A percentile compares a stretch with the other conserved stretches of the same genome.
These are phyloP conservation scores for Etheostoma spectabile DNA, from an alignment of 2,113 vertebrate genomes.

Conservation along the genomic window DNA sequence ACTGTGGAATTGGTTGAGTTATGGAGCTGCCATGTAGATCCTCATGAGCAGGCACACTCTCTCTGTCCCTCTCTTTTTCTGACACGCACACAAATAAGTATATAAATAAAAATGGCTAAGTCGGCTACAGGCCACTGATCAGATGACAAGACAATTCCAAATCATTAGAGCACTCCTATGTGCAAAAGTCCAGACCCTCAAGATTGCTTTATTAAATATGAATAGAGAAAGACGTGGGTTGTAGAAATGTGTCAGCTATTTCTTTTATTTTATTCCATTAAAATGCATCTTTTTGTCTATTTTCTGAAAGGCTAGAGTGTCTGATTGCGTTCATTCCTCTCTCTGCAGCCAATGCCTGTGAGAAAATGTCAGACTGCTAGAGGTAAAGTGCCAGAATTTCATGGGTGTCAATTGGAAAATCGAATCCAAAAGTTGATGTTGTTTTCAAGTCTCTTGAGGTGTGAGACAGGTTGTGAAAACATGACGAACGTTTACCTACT, in stretches of 20 bases:
- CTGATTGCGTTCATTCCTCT: conserved; percentile 57
- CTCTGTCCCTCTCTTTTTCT: background rate
- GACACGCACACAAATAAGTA: conserved; percentile 40
- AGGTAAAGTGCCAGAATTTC: conserved; percentile 56
- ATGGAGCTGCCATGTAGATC: conserved; percentile 65
- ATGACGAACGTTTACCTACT: conserved; percentile 5
- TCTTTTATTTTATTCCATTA: conserved; percentile 7
- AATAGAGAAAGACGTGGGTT: background rate
- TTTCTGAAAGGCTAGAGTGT: no score
- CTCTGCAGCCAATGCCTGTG: conserved; percentile 26
- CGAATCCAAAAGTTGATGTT: conserved; percentile 51
- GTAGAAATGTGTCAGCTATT: background rate
- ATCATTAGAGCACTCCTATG: conserved; percentile 36
- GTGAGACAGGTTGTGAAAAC: conserved; percentile 13
- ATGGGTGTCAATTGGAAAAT: conserved; percentile 57
- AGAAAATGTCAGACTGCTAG: conserved; percentile 69
- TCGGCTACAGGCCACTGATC: conserved; percentile 37
- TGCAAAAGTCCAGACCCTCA: background rate
- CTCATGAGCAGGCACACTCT: conserved; percentile 23
- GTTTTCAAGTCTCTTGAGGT: conserved; percentile 41
- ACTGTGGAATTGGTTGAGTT: conserved; percentile 72
- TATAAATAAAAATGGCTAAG: conserved; percentile 36
- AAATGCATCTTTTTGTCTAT: conserved; percentile 26
- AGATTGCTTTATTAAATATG: background rate
- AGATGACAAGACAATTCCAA: conserved; percentile 43